Evolutionary conservation across 2,797 vertebrate genomes (phyloP), one percentile per base, ranked within the genome.

Genomic region (Anguilla obscura): DNA sequence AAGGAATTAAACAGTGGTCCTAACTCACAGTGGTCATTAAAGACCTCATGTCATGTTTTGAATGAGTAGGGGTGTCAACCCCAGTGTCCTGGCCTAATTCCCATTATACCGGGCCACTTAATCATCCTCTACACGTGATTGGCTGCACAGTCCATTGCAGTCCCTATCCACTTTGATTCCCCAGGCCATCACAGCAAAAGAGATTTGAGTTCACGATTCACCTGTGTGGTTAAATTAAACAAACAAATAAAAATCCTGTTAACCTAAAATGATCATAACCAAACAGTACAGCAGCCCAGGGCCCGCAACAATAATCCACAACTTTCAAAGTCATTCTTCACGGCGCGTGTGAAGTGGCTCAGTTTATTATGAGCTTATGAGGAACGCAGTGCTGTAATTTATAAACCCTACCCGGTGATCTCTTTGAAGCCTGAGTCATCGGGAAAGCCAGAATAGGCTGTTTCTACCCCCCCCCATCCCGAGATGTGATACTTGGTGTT

Each of bases 381-480:
- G 40, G 18, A 48, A 6, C 27, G 79, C 79, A 50, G 18, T 6
- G 45, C 40, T 82, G 79, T 48, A n/a, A n/a, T 50, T 48, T 50
- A 48, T 21, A 50, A 48, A 50, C 24, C 45, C 79, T 50, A 21
- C 18, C 36, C 40, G 7, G 50, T 50, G 45, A 82, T 50, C 79
- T 82, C 45, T 50, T 48, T 82, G 79, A 82, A 50, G 79, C 79
- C 45, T 82, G 40, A 82, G 79, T 82, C 79, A 82, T 82, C 21
- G 79, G 45, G 45, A 50, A 48, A 24, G 21, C 21, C 24, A n/a
- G 45, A 21, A 50, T 21, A 48, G 79, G 1, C 21, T 12, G 21
- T 45, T 24, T 10, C 76, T 4, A 21, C 8, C 30, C 33, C 21
- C 45, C 50, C 79, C 21, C 6, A 50, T 82, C 45, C 24, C n/a